Base-by-base conservation (phyloP, 2,797 vertebrate species). In the Clamator glandarius region DNA sequence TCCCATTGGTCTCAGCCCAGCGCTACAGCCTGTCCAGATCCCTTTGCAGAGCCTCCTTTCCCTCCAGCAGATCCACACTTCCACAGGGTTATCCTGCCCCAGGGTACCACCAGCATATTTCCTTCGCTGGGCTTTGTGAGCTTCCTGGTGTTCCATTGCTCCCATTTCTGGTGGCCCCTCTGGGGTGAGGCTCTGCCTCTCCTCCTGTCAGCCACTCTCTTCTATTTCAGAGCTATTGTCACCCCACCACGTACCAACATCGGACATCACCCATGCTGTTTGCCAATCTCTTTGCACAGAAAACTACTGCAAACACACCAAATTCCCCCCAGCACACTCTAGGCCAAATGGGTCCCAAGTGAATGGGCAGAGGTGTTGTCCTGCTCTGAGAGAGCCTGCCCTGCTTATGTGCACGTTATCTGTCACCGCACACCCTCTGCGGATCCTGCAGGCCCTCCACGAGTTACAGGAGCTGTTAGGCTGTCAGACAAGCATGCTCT, bases 191-290 rank as follows among this genome's bases (percentile, higher is more conserved):
- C 23, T 36, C 36, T 85, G 54, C 8, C 31, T 57, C 6, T 19
- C 42, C 55, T 59, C 6, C 0, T 17, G 19, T 26, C 72, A 82
- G 12, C 8, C 8, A 7, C 23, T 54, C 23, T 3, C 15, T 17
- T 83, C 31, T 15, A 17, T 18, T 31, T 54, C 18, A 48, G 73
- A 0, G 0, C 24, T 20, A 5, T 3, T 3, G 1, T 24, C 29
- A 46, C 18, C 26, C 12, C 31, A 26, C 11, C 46, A n/a, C n/a
- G 35, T 33, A 55, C 12, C 61, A 31, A 15, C 16, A 33, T 31
- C 3, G 3, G 36, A 39, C 9, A 7, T 44, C 46, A n/a, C 8
- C n/a, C 14, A 5, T 2, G 35, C 25, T 9, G 3, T 11, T 6
- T 6, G 25, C 12, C 20, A 42, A 1, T 5, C 3, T 21, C 62